phyloP scores from a whole-genome alignment of 2,888 invertebrate species.

The Platycnemis pennipes region DNA sequence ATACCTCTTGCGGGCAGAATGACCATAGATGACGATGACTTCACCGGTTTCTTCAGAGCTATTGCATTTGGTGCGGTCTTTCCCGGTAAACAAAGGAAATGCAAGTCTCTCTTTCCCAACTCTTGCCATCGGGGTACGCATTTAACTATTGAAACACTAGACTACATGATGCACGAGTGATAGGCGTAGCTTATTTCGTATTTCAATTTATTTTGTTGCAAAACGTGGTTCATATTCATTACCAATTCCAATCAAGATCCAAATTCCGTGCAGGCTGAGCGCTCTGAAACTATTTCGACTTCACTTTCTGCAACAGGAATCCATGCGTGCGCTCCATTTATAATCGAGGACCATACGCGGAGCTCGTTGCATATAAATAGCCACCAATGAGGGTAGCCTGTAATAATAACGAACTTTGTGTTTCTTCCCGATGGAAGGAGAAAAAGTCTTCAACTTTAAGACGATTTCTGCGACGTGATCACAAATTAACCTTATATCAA shows the following conservation, averaged over 20 bases:
- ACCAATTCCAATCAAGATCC: background rate
- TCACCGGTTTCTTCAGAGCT: background rate
- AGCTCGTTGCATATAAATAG: background rate
- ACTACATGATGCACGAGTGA: too few species aligned
- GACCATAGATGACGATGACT: background rate
- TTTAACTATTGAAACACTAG: background rate
- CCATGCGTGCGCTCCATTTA: background rate
- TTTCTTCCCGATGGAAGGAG: too few species aligned
- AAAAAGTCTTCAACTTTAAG: too few species aligned
- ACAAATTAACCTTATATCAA: too few species aligned
- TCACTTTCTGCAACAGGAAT: background rate
- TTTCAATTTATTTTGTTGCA: background rate
- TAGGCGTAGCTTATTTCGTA: too few species aligned
- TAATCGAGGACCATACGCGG: background rate
- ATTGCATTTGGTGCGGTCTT: background rate
- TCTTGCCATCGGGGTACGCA: background rate
- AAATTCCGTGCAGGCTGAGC: background rate
- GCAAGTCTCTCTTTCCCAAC: background rate
- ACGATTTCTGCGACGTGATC: too few species aligned
- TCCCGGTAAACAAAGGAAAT: background rate
- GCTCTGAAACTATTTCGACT: background rate
- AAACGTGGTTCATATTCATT: background rate
- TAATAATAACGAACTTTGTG: too few species aligned
- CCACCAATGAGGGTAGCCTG: too few species aligned
- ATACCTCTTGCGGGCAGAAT: background rate